Conservation (phyloP, 1,140 invertebrate species). For the Sycobia sp. region DNA sequence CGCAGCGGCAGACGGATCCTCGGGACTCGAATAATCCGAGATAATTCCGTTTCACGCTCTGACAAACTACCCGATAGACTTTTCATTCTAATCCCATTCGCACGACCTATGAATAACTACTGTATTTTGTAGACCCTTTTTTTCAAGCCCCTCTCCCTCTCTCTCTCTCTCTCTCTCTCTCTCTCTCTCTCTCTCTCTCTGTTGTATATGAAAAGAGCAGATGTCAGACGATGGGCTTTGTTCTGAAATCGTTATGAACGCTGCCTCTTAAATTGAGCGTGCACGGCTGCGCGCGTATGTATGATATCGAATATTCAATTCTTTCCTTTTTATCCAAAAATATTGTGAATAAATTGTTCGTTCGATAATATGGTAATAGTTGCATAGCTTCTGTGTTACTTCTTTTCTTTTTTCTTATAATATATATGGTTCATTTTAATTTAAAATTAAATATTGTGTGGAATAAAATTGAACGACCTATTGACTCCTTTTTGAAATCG, state of each 20-base stretch:
- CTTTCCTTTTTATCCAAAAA: too few species aligned
- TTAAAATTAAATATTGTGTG: too few species aligned
- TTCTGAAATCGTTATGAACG: neutral
- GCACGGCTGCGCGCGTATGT: too few species aligned
- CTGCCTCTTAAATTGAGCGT: too few species aligned
- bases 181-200: neutral
- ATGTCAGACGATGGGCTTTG: slow-evolving; percentile 2
- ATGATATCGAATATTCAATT: too few species aligned
- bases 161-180: neutral
- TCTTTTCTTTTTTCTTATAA: too few species aligned
- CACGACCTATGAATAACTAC: slow-evolving; percentile 18
- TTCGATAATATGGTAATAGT: too few species aligned
- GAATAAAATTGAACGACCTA: too few species aligned
- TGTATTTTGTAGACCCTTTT: slow-evolving; percentile 14
- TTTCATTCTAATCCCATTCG: slow-evolving; percentile 19
- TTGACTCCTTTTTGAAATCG: too few species aligned
- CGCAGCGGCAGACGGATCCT: neutral
- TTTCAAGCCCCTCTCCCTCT: neutral
- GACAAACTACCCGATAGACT: neutral
- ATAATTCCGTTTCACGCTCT: slow-evolving; percentile 17
- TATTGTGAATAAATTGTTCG: too few species aligned
- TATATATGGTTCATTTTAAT: too few species aligned
- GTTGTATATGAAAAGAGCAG: neutral
- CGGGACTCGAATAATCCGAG: slow-evolving; percentile 10
- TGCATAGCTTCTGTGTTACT: too few species aligned